phyloP scores from a whole-genome alignment of 37 sponge, comb jelly and placozoan species.

The Amphimedon queenslandica region DNA sequence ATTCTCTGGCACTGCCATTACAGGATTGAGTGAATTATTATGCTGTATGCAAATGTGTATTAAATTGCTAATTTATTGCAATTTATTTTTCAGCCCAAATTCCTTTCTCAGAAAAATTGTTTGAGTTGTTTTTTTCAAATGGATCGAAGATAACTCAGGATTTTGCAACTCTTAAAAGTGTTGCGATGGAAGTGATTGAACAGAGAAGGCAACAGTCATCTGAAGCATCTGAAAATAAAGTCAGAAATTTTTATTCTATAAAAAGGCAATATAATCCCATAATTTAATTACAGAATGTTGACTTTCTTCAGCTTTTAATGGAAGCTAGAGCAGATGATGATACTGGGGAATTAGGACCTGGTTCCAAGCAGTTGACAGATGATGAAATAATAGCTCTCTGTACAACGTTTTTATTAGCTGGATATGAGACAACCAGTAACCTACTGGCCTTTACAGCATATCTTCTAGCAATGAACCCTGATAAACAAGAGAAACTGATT shows the following conservation, averaged over 20 bases:
- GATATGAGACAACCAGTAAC: slow-evolving; percentile 14
- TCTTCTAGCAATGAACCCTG: slow-evolving; percentile 18
- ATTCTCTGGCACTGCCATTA: slow-evolving; percentile 10
- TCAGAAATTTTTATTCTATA: too few species aligned
- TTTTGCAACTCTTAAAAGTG: too few species aligned
- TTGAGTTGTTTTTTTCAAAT: slow-evolving; percentile 13
- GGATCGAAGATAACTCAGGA: neutral
- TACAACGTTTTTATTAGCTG: slow-evolving; percentile 13
- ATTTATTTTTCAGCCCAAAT: neutral
- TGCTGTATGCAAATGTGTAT: slow-evolving; percentile 1
- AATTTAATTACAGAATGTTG: slow-evolving; percentile 31
- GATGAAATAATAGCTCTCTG: neutral
- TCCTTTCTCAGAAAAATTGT: neutral
- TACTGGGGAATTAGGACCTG: neutral
- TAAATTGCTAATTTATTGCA: neutral
- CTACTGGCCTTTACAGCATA: slow-evolving; percentile 19
- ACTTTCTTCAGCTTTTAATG: slow-evolving; percentile 63
- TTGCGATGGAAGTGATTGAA: neutral
- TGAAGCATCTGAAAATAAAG: too few species aligned
- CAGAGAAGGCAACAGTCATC: slow-evolving; percentile 5
- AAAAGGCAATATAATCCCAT: too few species aligned
- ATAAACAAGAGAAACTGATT: slow-evolving; percentile 6
- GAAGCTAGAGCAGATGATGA: slow-evolving; percentile 41
- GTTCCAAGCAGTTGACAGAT: neutral
- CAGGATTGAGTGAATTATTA: neutral